Evolutionary conservation across 1,140 invertebrate genomes (phyloP), one percentile per base, ranked within the genome.

Genomic region (Drosophila neocordata): DNA sequence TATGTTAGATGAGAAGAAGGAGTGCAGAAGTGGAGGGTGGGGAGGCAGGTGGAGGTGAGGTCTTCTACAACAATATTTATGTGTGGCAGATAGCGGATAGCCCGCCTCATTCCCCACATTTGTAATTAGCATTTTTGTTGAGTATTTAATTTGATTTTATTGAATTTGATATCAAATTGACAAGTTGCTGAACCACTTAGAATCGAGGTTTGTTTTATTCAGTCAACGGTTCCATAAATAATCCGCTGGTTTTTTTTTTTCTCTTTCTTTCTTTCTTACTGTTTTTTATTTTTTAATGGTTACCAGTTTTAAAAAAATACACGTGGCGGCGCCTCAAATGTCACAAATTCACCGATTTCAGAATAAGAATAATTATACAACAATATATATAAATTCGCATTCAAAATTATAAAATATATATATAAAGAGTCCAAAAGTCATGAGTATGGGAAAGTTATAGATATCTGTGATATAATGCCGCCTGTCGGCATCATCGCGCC

Each of bases 141-240:
- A 80, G 79, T 87, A 83, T 87, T 87, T 87, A 88, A 88, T 87
- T 87, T 79, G 71, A 79, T 87, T 87, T 88, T 79, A 88, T 87
- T 88, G 83, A 88, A 76, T 83, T 79, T 88, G 79, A 83, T 87
- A 83, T 79, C 73, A 87, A 74, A 73, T 78, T 79, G 72, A 79
- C 83, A 87, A 87, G 75, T 83, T 79, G 79, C 66, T 76, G 76
- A 80, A 88, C 82, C 83, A 87, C 82, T 87, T 88, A 87, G 75
- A 60, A 76, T 70, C 52, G 52, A 34, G 58, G 13, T 55, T 55
- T 59, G 53, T 71, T 65, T 65, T 66, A 41, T 62, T 75, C 15
- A 66, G 56, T 24, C 48, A 64, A 63, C 61, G 27, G 53, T 51
- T 64, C 38, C 58, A 61, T 61, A 61, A 61, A 61, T 61, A 44